Evolutionary conservation across 37 sponge, comb jelly and placozoan genomes (phyloP), one percentile per base, ranked within the genome.

Genomic region (Lycopodina hypogea): DNA sequence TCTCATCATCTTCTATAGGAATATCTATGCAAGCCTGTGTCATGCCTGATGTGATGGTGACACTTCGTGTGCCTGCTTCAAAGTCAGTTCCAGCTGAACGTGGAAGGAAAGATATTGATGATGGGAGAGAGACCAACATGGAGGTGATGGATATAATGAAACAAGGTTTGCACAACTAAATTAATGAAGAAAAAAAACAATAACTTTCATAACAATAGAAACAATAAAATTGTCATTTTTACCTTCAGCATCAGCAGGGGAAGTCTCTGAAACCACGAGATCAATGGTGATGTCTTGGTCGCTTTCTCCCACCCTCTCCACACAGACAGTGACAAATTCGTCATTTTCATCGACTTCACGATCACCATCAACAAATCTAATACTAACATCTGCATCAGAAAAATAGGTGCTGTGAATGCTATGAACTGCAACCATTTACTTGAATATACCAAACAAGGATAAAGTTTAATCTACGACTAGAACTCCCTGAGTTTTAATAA

Each of bases 1-100:
- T 53, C 12, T 56, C 17, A 74, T 74, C 75, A 56, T 74, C 83
- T 15, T 74, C 23, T 17, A 82, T 74, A 8, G 68, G 68, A 14
- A 74, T 74, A 14, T 37, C 3, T 9, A 74, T 38, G 30, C 48
- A 42, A 17, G 38, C 56, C 15, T 17, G 2, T 8, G 68, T 62
- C 1, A 0, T 11, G 34, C 30, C 68, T 14, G 57, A 23, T 1
- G 29, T 1, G 9, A 82, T 40, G 67, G 75, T 75, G 8, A 82
- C 18, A 51, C 17, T 52, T 26, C 15, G 48, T 11, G 3, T 33
- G 2, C n/a, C 68, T 30, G 39, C 55, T 53, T 19, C 65, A 56
- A 57, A 82, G 61, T 74, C 75, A 0, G 0, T 40, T 41, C 41
- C 60, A 82, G 7, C 83, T 74, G 33, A 29, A 71, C 11, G 59